Conservation (phyloP, 1,140 invertebrate genomes). For the Drosophila funebris region DNA sequence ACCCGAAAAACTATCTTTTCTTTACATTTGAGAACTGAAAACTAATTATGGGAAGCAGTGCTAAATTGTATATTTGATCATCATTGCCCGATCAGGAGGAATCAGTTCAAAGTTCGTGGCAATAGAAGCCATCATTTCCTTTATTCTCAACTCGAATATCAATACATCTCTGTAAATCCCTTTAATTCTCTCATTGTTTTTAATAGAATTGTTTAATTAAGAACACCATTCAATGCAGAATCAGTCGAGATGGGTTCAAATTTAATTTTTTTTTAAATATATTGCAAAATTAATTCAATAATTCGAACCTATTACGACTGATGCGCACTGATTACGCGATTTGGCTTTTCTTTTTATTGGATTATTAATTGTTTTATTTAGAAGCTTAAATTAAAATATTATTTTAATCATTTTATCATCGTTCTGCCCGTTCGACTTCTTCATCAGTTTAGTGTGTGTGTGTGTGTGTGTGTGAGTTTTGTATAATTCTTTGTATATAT, state of each 20-base stretch:
- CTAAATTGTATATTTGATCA: neutral
- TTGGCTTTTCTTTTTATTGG: conserved; percentile 65
- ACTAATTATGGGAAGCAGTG: too few relatives aligned
- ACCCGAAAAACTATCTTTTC: neutral
- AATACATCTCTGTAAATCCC: neutral
- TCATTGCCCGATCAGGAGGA: too few relatives aligned
- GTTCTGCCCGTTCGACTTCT: conserved; percentile 61
- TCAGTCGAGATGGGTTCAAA: conserved; percentile 25
- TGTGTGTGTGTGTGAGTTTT: conserved; percentile 29
- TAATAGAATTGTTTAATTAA: neutral
- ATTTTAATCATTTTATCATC: conserved; percentile 75
- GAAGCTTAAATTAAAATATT: conserved; percentile 82
- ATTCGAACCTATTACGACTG: conserved; percentile 15
- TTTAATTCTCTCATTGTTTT: neutral
- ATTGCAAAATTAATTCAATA: neutral
- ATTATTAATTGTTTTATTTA: conserved; percentile 81
- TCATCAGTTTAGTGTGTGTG: conserved; percentile 68
- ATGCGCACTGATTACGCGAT: conserved; percentile 3
- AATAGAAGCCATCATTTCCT: too few relatives aligned
- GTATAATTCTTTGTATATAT: conserved; percentile 44
- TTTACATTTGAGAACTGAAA: neutral
- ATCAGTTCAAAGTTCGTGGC: too few relatives aligned
- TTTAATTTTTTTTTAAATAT: neutral
- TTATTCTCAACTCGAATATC: too few relatives aligned
- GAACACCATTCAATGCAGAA: neutral